Conservation (phyloP, 2,113 vertebrate species). For the Anarhynchus alexandrinus region DNA sequence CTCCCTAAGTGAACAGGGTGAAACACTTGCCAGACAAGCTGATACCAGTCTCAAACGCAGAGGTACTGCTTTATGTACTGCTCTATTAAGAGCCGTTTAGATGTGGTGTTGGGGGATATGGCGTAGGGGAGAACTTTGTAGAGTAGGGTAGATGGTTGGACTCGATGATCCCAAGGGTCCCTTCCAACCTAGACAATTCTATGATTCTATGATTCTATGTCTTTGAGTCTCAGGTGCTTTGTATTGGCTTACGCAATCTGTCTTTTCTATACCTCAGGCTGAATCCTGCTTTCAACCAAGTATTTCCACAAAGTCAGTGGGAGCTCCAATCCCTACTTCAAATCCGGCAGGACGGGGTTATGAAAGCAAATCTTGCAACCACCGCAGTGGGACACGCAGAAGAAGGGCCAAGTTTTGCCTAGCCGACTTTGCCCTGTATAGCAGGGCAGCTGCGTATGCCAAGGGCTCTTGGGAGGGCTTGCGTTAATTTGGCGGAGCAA, state of each 20-base stretch:
- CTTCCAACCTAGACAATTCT: too few species aligned
- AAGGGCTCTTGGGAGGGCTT: background rate
- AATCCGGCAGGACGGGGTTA: background rate
- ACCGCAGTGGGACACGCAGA: accelerated
- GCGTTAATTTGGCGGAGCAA: background rate
- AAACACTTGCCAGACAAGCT: background rate
- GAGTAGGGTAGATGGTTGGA: too few species aligned
- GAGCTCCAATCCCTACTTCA: background rate
- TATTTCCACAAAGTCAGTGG: background rate
- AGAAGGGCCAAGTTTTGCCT: background rate
- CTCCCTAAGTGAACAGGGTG: background rate
- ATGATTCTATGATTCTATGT: too few species aligned
- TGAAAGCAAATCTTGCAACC: background rate
- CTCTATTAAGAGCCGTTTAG: too few species aligned
- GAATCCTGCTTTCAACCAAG: background rate
- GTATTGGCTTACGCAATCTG: background rate
- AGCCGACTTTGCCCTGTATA: background rate
- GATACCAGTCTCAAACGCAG: background rate
- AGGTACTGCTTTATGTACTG: background rate
- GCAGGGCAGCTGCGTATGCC: background rate
- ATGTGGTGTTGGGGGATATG: too few species aligned
- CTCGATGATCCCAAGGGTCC: too few species aligned
- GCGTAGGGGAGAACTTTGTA: too few species aligned
- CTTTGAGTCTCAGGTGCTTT: background rate
- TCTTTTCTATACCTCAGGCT: background rate